phyloP scores from a whole-genome alignment of 2,888 invertebrate species.

The Drosophila percnosoma region DNA sequence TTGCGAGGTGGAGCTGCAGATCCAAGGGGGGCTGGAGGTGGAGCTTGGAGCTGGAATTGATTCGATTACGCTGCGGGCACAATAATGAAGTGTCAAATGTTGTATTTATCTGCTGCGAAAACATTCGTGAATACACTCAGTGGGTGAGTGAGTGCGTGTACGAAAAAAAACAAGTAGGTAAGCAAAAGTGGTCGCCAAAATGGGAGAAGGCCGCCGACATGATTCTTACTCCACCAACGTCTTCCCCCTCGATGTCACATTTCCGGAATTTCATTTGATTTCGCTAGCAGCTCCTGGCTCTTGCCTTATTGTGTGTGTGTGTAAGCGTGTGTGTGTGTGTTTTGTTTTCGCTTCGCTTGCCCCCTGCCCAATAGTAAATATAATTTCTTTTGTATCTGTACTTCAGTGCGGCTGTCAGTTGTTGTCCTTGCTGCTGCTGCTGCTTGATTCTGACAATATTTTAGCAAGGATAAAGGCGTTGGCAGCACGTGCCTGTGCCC shows the following conservation, averaged over 20 bases:
- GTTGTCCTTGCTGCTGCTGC: slow-evolving; percentile 38
- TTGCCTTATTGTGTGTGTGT: slow-evolving; percentile 42
- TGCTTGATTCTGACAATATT: slow-evolving; percentile 74
- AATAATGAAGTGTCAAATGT: slow-evolving; percentile 83
- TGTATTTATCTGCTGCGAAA: slow-evolving; percentile 80
- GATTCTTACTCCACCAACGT: slow-evolving; percentile 41
- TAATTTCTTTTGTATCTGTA: slow-evolving; percentile 73
- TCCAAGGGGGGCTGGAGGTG: neutral
- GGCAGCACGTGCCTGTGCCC: slow-evolving; percentile 70
- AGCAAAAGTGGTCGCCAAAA: slow-evolving; percentile 56
- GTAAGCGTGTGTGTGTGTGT: slow-evolving; percentile 37
- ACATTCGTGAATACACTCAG: slow-evolving; percentile 55
- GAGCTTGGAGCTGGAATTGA: slow-evolving; percentile 71
- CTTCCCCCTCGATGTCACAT: slow-evolving; percentile 56
- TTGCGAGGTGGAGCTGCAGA: slow-evolving; percentile 19
- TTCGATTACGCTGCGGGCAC: slow-evolving; percentile 80
- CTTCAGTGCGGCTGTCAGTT: slow-evolving; percentile 46
- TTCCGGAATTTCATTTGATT: slow-evolving; percentile 78
- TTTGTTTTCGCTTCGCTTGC: slow-evolving; percentile 58
- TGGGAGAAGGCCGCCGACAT: slow-evolving; percentile 36
- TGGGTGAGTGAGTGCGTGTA: slow-evolving; percentile 26
- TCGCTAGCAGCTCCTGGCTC: slow-evolving; percentile 27
- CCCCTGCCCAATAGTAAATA: slow-evolving; percentile 51
- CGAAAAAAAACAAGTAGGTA: slow-evolving; percentile 44
- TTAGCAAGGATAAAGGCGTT: slow-evolving; percentile 73